Evolutionary conservation across 37 sponge, comb jelly and placozoan genomes (phyloP).

Genomic region (Spongilla lacustris): DNA sequence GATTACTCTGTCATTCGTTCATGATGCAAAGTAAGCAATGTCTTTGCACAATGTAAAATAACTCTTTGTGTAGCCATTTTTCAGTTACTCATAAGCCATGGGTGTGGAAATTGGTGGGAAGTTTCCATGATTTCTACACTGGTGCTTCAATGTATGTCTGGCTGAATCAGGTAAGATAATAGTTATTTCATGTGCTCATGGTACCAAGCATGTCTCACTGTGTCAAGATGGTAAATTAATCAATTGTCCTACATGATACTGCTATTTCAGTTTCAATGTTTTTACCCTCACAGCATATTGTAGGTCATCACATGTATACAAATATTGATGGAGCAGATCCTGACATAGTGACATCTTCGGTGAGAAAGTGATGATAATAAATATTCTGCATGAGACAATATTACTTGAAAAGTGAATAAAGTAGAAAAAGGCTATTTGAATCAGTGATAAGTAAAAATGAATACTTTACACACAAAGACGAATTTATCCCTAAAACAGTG

Average conservation of each 20-base stretch:
- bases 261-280: not conserved
- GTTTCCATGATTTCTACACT: constrained; percentile 76
- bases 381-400: no score
- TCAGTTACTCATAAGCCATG: constrained; percentile 94
- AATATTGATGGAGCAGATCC: constrained; percentile 73
- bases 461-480: no score
- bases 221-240: no score
- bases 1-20: constrained; percentile 83
- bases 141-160: constrained; percentile 84
- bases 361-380: no score
- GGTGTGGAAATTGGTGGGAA: constrained; percentile 87
- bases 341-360: constrained; percentile 46
- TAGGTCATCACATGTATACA: constrained; percentile 73
- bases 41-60: no score
- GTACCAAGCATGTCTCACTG: no score
- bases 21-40: constrained; percentile 86
- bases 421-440: no score
- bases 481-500: no score
- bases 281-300: constrained; percentile 27
- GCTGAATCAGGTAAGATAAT: constrained; percentile 71
- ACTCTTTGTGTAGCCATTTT: constrained; percentile 83
- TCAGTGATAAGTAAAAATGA: no score
- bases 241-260: no score
- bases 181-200: no score
- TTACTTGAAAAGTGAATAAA: no score